Evolutionary conservation across 92 coral and sea anemone genomes (phyloP), one percentile per base, ranked within the genome.

Genomic region (Phenganax stokvisi): DNA sequence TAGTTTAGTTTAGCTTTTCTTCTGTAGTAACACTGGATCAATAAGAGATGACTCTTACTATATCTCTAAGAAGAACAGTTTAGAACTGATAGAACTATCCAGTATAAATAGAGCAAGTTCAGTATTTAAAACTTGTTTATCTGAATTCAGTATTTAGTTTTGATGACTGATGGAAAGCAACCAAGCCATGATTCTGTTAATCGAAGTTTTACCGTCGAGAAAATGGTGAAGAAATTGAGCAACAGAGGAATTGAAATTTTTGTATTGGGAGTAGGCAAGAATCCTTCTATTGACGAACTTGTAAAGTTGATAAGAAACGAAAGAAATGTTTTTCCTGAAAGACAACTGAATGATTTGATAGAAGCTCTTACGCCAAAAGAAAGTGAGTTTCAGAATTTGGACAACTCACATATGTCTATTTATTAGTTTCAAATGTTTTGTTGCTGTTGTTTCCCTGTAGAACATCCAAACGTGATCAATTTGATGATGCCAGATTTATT

Each of bases 151-250:
- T 57, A 57, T 60, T 27, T 76, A 58, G 70, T 76, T n/a, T 12
- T 76, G 64, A 57, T 76, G 81, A 57, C 81, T 9, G 81, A 76
- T 28, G 81, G 81, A 1, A 30, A 75, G 29, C 69, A 76, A 31
- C 64, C 81, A 44, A 15, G 15, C 11, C 81, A 57, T 17, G 54
- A 11, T 5, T 31, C 25, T 52, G n/a, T 25, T 53, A 28, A 76
- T 29, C 59, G 54, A 59, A 47, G 66, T 57, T 7, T 30, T 0
- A 57, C 70, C 56, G 16, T 30, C 81, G 71, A 76, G 31, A 30
- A 15, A 12, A 29, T 76, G 27, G 55, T 59, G 70, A 76, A 30
- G 52, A 27, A 11, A 44, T 59, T 76, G 81, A 52, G 25, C 20
- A 76, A 59, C 7, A 76, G 60, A 11, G 81, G 29, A 29, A 52